Conservation (phyloP, 2,797 vertebrate genomes). For the Artibeus jamaicensis region DNA sequence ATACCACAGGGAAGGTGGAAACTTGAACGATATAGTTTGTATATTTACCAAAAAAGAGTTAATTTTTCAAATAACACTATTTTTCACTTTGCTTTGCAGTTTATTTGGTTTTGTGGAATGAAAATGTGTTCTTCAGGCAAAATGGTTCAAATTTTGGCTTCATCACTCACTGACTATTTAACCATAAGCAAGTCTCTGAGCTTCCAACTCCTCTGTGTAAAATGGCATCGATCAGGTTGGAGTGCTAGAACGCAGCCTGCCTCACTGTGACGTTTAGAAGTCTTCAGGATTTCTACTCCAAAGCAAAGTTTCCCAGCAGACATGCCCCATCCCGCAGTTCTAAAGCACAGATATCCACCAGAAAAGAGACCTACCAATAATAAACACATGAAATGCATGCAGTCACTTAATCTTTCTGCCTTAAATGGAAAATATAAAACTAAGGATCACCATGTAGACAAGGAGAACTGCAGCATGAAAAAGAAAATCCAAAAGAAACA, state of each 20-base stretch:
- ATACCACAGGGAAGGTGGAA: not conserved
- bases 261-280: not conserved
- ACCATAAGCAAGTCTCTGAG: not conserved
- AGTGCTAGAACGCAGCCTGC: not conserved
- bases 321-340: not conserved
- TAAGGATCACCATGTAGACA: not conserved
- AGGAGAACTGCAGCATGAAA: not conserved
- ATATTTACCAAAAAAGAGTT: not conserved
- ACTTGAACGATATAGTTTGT: not conserved
- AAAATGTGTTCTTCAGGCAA: not conserved
- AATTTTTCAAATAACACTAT: not conserved
- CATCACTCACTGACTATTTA: not conserved
- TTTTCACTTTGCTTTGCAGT: not conserved
- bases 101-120: not conserved
- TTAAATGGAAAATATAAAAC: not conserved
- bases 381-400: not conserved
- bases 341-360: not conserved
- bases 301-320: not conserved
- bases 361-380: not conserved
- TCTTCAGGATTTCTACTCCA: not conserved
- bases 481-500: not conserved
- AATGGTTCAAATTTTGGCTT: not conserved
- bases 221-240: not conserved
- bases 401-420: not conserved
- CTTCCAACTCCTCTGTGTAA: not conserved